Percentiles rank a stretch among this genome's conserved stretches.
Evolutionary conservation across 2,113 vertebrate species (phyloP).

Genomic region (Lichenostomus cassidix): DNA sequence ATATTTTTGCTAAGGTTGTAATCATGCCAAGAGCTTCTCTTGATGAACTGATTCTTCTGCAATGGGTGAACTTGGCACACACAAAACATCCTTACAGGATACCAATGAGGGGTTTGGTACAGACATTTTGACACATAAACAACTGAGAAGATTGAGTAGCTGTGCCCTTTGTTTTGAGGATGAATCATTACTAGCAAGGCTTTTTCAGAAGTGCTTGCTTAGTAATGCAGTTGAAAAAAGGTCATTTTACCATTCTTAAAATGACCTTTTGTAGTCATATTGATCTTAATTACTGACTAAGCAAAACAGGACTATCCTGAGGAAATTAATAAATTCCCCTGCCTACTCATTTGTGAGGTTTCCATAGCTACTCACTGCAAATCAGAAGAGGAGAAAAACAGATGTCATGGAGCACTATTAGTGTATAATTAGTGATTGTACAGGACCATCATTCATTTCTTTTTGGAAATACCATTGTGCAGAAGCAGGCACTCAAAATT

Average conservation of each 20-base stretch:
- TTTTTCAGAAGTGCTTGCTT: neutral
- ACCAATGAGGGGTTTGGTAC: neutral
- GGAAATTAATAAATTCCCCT: constrained; percentile 10
- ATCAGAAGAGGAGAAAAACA: constrained; percentile 47
- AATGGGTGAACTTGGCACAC: neutral
- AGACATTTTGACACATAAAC: neutral
- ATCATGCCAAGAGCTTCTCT: neutral
- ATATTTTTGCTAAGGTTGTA: neutral
- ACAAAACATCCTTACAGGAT: neutral
- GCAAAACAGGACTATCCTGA: constrained; percentile 18
- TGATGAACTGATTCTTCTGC: neutral
- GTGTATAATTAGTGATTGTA: constrained; percentile 1
- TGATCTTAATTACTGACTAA: constrained; percentile 52
- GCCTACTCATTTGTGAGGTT: constrained; percentile 31
- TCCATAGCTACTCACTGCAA: constrained; percentile 50
- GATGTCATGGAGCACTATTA: constrained; percentile 35
- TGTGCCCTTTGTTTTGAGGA: neutral
- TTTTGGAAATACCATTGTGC: constrained; percentile 16
- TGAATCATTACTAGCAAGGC: neutral
- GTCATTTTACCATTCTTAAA: neutral
- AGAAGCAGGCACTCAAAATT: neutral
- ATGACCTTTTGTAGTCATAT: neutral
- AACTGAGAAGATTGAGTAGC: neutral
- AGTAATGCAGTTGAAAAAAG: neutral
- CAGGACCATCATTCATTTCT: neutral